phyloP scores from a whole-genome alignment of 2,888 invertebrate species.

The Acrobasis suavella region DNA sequence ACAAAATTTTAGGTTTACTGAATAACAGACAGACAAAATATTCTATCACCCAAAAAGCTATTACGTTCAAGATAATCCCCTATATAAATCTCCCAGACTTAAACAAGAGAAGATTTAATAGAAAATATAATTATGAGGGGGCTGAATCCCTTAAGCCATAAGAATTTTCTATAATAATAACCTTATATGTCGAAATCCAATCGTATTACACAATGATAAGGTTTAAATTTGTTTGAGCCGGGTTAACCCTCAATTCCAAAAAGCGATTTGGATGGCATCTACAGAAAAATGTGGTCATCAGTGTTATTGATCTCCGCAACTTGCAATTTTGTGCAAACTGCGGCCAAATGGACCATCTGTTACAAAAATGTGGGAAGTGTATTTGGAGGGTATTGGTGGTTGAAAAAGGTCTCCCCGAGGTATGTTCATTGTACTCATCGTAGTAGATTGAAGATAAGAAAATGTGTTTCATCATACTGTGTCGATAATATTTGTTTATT shows the following conservation, averaged over 20 bases:
- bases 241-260: constrained; percentile 11
- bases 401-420: neutral
- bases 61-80: neutral
- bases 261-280: constrained; percentile 16
- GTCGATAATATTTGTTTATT: too few relatives aligned
- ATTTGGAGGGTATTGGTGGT: neutral
- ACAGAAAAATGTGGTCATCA: constrained; percentile 16
- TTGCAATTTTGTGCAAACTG: constrained; percentile 21
- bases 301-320: constrained; percentile 7
- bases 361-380: constrained; percentile 2
- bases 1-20: too few relatives aligned
- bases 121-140: constrained; percentile 14
- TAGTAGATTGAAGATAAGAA: too few relatives aligned
- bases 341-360: constrained; percentile 17
- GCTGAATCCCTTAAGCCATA: constrained; percentile 6
- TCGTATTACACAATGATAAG: neutral
- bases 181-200: neutral
- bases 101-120: constrained; percentile 1
- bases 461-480: too few relatives aligned
- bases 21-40: too few relatives aligned
- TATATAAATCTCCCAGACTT: neutral
- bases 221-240: constrained; percentile 1
- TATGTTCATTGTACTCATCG: neutral
- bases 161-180: neutral
- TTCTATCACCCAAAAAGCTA: neutral